Conservation (phyloP, 2,797 vertebrate species). For the Macropus fuliginosus region DNA sequence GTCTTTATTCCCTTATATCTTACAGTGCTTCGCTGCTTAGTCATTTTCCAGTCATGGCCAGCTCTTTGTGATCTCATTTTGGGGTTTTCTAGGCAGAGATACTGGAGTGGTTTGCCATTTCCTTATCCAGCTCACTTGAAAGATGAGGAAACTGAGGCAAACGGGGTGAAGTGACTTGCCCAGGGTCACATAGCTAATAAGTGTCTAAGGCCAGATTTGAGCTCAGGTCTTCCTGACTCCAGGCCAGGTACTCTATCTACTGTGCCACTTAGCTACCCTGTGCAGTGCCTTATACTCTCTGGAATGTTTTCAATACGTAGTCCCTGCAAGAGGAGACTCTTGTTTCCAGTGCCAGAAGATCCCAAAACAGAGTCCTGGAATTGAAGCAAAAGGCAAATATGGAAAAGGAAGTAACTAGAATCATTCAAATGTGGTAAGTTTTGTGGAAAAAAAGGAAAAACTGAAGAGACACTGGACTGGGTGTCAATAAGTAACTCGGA, state of each 20-base stretch:
- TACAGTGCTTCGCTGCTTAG: neutral
- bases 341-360: neutral
- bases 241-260: neutral
- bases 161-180: neutral
- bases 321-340: accelerated
- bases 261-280: neutral
- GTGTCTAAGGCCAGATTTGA: neutral
- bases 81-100: too few species aligned
- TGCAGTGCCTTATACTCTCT: too few species aligned
- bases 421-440: neutral
- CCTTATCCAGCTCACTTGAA: too few species aligned
- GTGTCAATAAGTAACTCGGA: too few species aligned
- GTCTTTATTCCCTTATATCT: neutral
- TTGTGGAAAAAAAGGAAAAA: neutral
- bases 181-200: neutral
- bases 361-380: neutral
- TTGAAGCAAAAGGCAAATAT: neutral
- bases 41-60: too few species aligned
- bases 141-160: too few species aligned
- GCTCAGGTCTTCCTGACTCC: neutral
- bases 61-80: too few species aligned
- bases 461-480: neutral
- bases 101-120: too few species aligned
- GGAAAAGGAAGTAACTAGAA: neutral
- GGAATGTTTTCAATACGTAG: too few species aligned